Conservation (phyloP, 2,888 invertebrate species). For the Thera britannica region DNA sequence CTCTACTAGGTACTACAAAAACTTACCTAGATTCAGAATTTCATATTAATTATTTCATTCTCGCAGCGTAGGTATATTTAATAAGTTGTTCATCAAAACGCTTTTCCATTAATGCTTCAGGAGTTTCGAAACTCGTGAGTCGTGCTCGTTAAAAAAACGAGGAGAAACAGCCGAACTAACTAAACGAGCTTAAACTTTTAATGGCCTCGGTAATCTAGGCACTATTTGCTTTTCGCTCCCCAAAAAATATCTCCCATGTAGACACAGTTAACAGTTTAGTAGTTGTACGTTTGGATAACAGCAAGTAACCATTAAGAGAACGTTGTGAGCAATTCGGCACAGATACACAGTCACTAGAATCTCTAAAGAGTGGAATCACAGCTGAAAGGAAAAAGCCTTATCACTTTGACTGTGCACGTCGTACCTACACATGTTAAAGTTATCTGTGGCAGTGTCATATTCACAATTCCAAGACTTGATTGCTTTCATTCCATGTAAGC, state of each 20-base stretch:
- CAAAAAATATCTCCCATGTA: conserved; percentile 15
- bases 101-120: conserved; percentile 18
- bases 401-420: background rate
- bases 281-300: conserved; percentile 18
- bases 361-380: conserved; percentile 1
- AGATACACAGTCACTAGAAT: conserved; percentile 30
- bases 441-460: background rate
- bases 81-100: conserved; percentile 7
- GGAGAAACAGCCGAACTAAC: conserved; percentile 21
- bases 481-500: background rate
- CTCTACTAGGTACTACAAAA: background rate
- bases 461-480: background rate
- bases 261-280: conserved; percentile 24
- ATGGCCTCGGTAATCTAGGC: conserved; percentile 15
- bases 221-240: conserved; percentile 11
- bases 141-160: conserved; percentile 25
- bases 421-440: background rate
- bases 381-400: conserved; percentile 10
- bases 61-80: background rate
- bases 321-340: conserved; percentile 37
- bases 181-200: conserved; percentile 29
- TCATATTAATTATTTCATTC: no score
- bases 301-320: conserved; percentile 30
- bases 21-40: no score
- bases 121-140: conserved; percentile 16